phyloP scores from a whole-genome alignment of 2,113 vertebrate genomes.

The Heteronetta atricapilla region DNA sequence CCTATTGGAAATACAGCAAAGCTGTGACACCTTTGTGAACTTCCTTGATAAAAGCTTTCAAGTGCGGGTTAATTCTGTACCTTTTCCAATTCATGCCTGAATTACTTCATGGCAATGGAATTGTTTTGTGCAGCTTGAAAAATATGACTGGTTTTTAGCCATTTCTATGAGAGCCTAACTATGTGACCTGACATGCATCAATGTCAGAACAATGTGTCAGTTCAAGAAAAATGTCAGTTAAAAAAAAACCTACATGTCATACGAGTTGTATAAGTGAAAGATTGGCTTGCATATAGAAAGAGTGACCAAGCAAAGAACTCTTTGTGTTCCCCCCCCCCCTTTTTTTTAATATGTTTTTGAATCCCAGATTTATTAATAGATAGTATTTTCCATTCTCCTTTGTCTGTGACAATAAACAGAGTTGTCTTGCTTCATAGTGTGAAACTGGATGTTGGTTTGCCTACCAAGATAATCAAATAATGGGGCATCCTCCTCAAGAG shows the following conservation, averaged over 20 bases:
- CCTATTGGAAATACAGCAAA: neutral
- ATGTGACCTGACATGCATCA: neutral
- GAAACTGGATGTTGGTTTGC: neutral
- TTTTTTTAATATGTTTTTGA: neutral
- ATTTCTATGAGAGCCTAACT: neutral
- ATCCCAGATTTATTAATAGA: neutral
- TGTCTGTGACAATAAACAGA: neutral
- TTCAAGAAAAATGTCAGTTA: neutral
- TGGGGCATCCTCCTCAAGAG: neutral
- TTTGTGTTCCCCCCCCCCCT: neutral
- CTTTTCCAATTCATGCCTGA: neutral
- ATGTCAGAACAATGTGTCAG: neutral
- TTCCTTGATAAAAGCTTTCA: neutral
- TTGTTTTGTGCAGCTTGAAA: neutral
- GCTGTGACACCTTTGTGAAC: neutral
- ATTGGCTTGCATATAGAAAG: neutral
- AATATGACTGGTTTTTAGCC: neutral
- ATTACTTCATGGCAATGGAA: neutral
- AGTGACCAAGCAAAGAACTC: neutral
- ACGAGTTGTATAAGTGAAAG: accelerated
- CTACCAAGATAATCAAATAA: accelerated
- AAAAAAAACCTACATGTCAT: neutral
- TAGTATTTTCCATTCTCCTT: neutral
- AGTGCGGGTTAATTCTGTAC: neutral
- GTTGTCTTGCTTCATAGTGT: neutral